Evolutionary conservation across 2,797 vertebrate species (phyloP).

Genomic region (Myiothlypis chrysogaster): DNA sequence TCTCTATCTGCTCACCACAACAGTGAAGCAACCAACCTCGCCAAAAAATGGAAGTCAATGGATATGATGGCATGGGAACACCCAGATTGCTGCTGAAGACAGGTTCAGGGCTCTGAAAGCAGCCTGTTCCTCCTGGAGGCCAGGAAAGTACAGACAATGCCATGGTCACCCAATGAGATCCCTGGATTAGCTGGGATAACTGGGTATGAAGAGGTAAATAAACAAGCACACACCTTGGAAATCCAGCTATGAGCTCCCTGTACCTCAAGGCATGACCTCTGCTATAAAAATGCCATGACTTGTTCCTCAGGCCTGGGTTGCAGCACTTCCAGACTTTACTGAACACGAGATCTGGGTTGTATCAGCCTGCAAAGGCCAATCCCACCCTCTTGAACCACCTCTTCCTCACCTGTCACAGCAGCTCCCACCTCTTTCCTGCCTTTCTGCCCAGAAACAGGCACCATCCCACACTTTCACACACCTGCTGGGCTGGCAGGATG

Average conservation of each 20-base stretch:
- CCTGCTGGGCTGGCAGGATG: not conserved
- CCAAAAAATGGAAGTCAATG: not conserved
- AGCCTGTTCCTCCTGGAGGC: not conserved
- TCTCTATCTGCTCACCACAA: not conserved
- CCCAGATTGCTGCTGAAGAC: not conserved
- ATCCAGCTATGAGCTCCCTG: not conserved
- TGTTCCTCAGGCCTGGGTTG: not conserved
- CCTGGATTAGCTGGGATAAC: not conserved
- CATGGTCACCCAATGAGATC: accelerated
- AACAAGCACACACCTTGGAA: not conserved
- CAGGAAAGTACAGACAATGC: not conserved
- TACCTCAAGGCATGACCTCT: not conserved
- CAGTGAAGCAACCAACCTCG: not conserved
- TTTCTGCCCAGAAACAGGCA: not conserved
- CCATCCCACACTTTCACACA: not conserved
- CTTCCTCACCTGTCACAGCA: not conserved
- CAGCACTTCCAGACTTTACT: not conserved
- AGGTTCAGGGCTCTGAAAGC: not conserved
- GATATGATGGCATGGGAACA: not conserved
- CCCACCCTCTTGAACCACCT: not conserved
- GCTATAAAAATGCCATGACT: not conserved
- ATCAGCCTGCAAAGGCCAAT: not conserved
- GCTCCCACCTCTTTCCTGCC: not conserved
- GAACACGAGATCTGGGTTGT: not conserved
- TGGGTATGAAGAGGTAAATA: not conserved